Percentiles rank a stretch among this genome's conserved stretches.
These are phyloP conservation scores for Anguilla megastoma DNA, from an alignment of 2,797 vertebrate species.

Conservation along the genomic window DNA sequence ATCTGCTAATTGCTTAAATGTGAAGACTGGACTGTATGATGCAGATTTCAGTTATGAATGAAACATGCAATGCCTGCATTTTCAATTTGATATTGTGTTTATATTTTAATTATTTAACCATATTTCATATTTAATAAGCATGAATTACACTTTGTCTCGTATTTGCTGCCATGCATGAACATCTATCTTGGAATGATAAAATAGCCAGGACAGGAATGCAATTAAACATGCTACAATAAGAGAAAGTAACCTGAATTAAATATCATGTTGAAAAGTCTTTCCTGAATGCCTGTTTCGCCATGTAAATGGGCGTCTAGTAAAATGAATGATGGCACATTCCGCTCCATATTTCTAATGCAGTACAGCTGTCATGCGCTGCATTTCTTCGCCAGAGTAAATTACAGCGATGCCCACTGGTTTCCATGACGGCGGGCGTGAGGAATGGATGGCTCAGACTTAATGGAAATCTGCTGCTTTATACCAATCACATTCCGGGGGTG, in stretches of 20 bases:
- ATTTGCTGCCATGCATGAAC: not conserved
- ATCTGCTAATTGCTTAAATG: not conserved
- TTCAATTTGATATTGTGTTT: not conserved
- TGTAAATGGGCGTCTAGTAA: not conserved
- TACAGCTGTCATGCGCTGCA: not conserved
- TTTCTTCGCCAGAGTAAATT: slow-evolving; percentile 9
- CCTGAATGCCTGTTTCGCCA: not conserved
- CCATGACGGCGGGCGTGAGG: slow-evolving; percentile 16
- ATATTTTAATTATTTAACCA: not conserved
- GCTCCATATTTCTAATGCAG: not conserved
- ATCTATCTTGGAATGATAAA: not conserved
- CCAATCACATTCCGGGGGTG: not conserved
- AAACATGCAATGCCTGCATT: not conserved
- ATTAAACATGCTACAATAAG: not conserved
- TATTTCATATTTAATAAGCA: not conserved
- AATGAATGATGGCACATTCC: not conserved
- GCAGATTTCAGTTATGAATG: not conserved
- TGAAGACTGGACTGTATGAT: not conserved
- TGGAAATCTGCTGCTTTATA: not conserved
- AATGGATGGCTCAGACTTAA: slow-evolving; percentile 5
- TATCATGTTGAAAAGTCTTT: not conserved
- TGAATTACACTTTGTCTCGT: not conserved
- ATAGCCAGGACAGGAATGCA: not conserved
- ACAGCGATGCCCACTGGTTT: slow-evolving; percentile 13
- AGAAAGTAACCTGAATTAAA: not conserved